A percentile compares a stretch with the other conserved stretches of the same genome.
phyloP scores from a whole-genome alignment of 1,140 invertebrate genomes.

The Oncopeltus fasciatus region DNA sequence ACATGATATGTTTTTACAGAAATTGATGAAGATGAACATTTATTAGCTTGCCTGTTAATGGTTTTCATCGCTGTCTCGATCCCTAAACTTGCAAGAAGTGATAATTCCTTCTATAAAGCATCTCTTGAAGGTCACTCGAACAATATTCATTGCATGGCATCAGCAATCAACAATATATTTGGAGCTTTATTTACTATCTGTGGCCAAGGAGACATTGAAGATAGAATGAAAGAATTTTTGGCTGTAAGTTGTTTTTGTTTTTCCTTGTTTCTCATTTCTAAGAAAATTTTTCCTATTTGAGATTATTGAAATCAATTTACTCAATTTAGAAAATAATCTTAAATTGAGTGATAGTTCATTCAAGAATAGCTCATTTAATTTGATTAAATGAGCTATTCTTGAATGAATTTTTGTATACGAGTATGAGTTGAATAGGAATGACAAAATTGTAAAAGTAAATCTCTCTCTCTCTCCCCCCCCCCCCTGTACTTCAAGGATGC shows the following conservation, averaged over 20 bases:
- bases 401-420: no score
- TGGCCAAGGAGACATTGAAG: constrained; percentile 87
- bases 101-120: constrained; percentile 76
- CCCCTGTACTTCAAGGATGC: no score
- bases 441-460: no score
- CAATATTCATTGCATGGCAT: constrained; percentile 94
- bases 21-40: constrained; percentile 78
- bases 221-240: constrained; percentile 95
- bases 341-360: no score
- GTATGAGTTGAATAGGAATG: no score
- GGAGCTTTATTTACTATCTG: constrained; percentile 92
- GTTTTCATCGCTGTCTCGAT: constrained; percentile 97
- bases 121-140: constrained; percentile 90
- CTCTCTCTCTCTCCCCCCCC: no score
- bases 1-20: constrained; percentile 20
- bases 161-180: constrained; percentile 93
- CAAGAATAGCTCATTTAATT: no score
- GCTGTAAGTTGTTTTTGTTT: constrained; percentile 40
- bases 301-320: no score
- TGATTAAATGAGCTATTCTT: no score
- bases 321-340: no score
- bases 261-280: background rate
- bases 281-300: no score
- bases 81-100: constrained; percentile 83
- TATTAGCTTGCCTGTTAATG: constrained; percentile 89